A percentile compares a stretch with the other conserved stretches of the same genome.
Conservation (phyloP, 2,797 vertebrate genomes). For the Myiotriccus ornatus region DNA sequence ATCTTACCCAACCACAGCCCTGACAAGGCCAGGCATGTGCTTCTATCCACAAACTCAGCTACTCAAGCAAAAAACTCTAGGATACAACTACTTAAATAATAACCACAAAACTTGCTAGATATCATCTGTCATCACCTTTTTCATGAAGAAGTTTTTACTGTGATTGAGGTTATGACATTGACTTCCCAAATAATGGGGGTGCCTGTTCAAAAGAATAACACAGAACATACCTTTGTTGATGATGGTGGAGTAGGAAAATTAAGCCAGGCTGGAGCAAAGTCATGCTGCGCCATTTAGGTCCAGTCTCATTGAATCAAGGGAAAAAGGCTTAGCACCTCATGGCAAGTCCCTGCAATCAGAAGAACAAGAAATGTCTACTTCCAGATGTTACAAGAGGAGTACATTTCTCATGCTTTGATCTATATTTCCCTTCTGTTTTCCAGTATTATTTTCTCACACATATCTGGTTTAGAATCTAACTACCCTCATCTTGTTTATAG, state of each 20-base stretch:
- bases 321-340: conserved; percentile 83
- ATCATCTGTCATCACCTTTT: neutral
- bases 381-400: neutral
- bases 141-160: neutral
- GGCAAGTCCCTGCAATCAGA: conserved; percentile 72
- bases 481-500: neutral
- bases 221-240: conserved; percentile 76
- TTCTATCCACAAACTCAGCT: neutral
- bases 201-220: neutral
- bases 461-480: neutral
- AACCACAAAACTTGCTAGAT: neutral
- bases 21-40: neutral
- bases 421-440: neutral
- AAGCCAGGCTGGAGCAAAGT: conserved; percentile 99
- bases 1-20: neutral
- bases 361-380: conserved; percentile 13
- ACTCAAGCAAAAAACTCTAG: neutral
- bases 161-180: neutral
- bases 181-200: neutral
- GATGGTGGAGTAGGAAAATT: conserved; percentile 85
- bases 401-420: neutral
- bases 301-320: conserved; percentile 86
- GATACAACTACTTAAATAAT: neutral
- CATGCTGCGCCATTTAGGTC: conserved; percentile 99
- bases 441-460: neutral